These are phyloP conservation scores for Atta colombica DNA, from an alignment of 1,140 invertebrate genomes.

Conservation along the genomic window DNA sequence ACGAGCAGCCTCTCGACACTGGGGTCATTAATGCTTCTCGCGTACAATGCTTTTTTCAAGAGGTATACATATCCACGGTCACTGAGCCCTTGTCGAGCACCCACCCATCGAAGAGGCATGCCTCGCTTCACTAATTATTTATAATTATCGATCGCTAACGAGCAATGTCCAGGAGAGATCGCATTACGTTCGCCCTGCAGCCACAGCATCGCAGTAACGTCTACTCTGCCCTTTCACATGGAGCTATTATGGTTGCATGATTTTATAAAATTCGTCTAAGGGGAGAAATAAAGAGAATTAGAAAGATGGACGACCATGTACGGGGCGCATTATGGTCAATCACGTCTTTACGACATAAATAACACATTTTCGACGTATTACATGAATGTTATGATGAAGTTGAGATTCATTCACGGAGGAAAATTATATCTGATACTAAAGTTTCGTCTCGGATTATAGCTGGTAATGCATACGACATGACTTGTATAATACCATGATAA, in stretches of 20 bases:
- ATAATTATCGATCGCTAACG: slow-evolving; percentile 64
- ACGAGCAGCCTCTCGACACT: slow-evolving; percentile 29
- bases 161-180: slow-evolving; percentile 48
- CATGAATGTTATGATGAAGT: slow-evolving; percentile 50
- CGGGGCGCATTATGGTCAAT: neutral
- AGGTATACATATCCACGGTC: neutral
- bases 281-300: slow-evolving; percentile 45
- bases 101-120: slow-evolving; percentile 5
- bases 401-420: slow-evolving; percentile 52
- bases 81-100: neutral
- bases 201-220: slow-evolving; percentile 33
- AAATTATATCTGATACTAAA: slow-evolving; percentile 47
- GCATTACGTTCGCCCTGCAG: slow-evolving; percentile 49
- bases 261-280: slow-evolving; percentile 52
- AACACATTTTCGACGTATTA: slow-evolving; percentile 36
- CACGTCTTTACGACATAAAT: neutral
- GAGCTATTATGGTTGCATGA: slow-evolving; percentile 32
- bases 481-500: slow-evolving; percentile 5
- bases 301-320: neutral
- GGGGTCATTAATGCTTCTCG: slow-evolving; percentile 35
- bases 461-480: slow-evolving; percentile 20
- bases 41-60: slow-evolving; percentile 11
- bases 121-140: slow-evolving; percentile 63
- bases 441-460: slow-evolving; percentile 29
- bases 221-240: neutral